These are phyloP conservation scores for Falco rusticolus DNA, from an alignment of 2,797 vertebrate species.

Conservation along the genomic window DNA sequence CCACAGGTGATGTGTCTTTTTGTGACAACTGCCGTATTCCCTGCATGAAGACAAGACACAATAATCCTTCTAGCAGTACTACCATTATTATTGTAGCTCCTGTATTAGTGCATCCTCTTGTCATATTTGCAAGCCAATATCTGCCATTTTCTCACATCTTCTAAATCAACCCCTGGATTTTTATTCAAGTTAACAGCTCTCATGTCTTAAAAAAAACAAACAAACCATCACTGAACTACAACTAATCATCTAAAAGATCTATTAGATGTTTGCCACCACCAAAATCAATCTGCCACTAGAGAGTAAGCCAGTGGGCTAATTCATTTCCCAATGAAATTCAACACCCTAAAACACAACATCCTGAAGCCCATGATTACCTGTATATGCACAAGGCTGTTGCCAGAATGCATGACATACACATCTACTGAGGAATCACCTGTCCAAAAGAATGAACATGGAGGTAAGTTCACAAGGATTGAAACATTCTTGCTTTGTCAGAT, in stretches of 20 bases:
- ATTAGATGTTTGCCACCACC: neutral
- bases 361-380: constrained; percentile 82
- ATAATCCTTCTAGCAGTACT: neutral
- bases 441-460: constrained; percentile 58
- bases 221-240: neutral
- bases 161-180: neutral
- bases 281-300: neutral
- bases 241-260: neutral
- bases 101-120: neutral
- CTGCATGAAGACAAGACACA: constrained; percentile 71
- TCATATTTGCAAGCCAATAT: neutral
- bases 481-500: neutral
- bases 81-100: neutral
- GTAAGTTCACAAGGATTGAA: constrained; percentile 25
- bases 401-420: constrained; percentile 92
- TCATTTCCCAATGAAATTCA: neutral
- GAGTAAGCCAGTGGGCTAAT: neutral
- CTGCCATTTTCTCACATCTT: neutral
- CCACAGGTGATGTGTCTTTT: constrained; percentile 78
- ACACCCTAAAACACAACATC: neutral
- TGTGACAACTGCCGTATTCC: constrained; percentile 87
- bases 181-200: neutral
- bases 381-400: constrained; percentile 87
- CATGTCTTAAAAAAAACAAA: neutral
- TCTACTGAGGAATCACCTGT: constrained; percentile 86